Percentiles rank a stretch among this genome's conserved stretches.
Conservation (phyloP, 2,888 invertebrate genomes). For the Metalampra italica region DNA sequence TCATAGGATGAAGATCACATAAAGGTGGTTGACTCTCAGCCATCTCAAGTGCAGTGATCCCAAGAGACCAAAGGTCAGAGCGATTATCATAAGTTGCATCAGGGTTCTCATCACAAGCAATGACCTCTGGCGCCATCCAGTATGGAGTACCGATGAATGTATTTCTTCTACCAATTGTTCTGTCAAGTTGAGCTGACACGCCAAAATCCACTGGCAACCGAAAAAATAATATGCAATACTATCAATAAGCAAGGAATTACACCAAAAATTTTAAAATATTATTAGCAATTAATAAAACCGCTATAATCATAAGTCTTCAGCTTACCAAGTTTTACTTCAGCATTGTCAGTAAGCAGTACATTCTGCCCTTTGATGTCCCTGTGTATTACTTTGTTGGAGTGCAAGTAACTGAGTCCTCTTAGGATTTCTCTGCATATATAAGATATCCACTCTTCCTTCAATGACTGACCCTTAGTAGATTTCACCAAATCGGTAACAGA, state of each 20-base stretch:
- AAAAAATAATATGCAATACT: neutral
- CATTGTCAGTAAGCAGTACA: constrained; percentile 99
- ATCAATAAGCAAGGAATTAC: neutral
- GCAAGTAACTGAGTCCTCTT: constrained; percentile 97
- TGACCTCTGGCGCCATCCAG: constrained; percentile 99
- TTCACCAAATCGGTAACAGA: constrained; percentile 99
- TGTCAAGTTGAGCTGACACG: constrained; percentile 98
- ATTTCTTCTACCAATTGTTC: constrained; percentile 98
- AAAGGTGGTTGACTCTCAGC: constrained; percentile 99
- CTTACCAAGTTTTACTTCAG: constrained; percentile 98
- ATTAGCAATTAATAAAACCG: neutral
- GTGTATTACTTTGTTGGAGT: constrained; percentile 99
- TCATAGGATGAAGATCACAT: constrained; percentile 99
- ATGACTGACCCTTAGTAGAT: constrained; percentile 97
- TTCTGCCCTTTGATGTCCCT: constrained; percentile 99
- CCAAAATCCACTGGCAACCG: constrained; percentile 94
- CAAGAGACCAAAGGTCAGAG: constrained; percentile 93
- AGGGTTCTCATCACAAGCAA: constrained; percentile 99
- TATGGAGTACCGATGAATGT: constrained; percentile 99
- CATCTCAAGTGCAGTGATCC: constrained; percentile 99
- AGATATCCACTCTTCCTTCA: constrained; percentile 99
- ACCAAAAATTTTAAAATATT: neutral
- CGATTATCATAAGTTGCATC: constrained; percentile 99
- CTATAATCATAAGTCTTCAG: neutral
- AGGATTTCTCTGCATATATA: constrained; percentile 98